Percentiles rank a stretch among this genome's conserved stretches.
Conservation (phyloP, 2,888 invertebrate genomes). For the Athalia circularis region DNA sequence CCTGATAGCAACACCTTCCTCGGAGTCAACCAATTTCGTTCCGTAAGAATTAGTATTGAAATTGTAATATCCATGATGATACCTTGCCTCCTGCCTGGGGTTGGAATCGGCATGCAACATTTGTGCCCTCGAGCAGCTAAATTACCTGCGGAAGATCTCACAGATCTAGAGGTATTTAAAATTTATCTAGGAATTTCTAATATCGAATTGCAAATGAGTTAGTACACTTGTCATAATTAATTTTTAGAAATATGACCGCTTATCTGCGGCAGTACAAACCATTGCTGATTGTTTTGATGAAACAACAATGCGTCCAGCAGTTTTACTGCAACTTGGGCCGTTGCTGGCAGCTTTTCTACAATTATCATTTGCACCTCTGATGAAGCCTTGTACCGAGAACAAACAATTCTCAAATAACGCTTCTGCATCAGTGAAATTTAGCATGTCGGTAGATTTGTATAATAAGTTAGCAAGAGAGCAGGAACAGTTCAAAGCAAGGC, state of each 20-base stretch:
- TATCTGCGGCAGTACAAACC: slow-evolving; percentile 77
- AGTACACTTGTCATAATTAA: slow-evolving; percentile 53
- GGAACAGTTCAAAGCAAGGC: slow-evolving; percentile 74
- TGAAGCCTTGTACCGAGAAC: slow-evolving; percentile 74
- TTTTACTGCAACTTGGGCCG: slow-evolving; percentile 62
- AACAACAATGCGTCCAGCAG: slow-evolving; percentile 57
- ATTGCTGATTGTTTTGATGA: slow-evolving; percentile 71
- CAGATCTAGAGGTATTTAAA: slow-evolving; percentile 75
- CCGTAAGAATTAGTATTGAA: slow-evolving; percentile 79
- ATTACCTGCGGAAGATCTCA: slow-evolving; percentile 70
- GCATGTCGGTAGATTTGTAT: slow-evolving; percentile 79
- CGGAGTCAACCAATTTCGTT: slow-evolving; percentile 82
- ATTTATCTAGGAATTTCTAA: not conserved
- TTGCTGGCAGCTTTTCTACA: slow-evolving; percentile 83
- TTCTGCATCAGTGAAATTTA: slow-evolving; percentile 61
- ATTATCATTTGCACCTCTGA: slow-evolving; percentile 81
- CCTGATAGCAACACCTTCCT: slow-evolving; percentile 69
- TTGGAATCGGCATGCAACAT: slow-evolving; percentile 77
- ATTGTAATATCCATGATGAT: slow-evolving; percentile 80
- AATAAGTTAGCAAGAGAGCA: slow-evolving; percentile 75
- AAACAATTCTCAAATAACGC: slow-evolving; percentile 42
- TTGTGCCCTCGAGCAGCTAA: slow-evolving; percentile 72
- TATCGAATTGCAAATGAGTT: too few species aligned
- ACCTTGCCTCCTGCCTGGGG: slow-evolving; percentile 80
- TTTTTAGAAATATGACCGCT: slow-evolving; percentile 76